Evolutionary conservation across 2,888 invertebrate species (phyloP).

Genomic region (Drosophila atroscutellata): DNA sequence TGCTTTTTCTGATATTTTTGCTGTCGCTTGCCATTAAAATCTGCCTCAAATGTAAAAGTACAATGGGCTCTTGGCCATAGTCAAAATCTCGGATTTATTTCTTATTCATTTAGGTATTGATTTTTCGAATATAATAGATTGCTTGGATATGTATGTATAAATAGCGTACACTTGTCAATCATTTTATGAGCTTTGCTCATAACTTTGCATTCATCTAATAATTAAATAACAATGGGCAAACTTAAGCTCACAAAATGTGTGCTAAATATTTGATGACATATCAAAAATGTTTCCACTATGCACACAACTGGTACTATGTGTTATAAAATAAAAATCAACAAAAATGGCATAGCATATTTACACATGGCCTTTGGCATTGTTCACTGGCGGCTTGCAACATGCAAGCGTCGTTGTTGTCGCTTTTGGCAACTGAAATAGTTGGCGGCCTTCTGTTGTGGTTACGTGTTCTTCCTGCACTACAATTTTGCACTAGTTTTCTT

Average conservation of each 20-base stretch:
- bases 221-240: neutral
- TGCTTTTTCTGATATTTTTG: conserved; percentile 15
- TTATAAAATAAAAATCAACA: conserved; percentile 8
- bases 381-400: conserved; percentile 58
- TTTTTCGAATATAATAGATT: neutral
- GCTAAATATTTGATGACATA: conserved; percentile 17
- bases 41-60: conserved; percentile 25
- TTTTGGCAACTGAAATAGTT: conserved; percentile 77
- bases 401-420: conserved; percentile 43
- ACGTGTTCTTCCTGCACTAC: conserved; percentile 60
- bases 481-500: conserved; percentile 41
- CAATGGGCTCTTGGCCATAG: conserved; percentile 13
- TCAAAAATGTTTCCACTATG: conserved; percentile 51
- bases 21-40: conserved; percentile 42
- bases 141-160: neutral
- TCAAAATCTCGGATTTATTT: neutral
- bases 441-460: conserved; percentile 73
- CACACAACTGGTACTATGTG: conserved; percentile 41
- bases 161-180: neutral
- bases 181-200: neutral
- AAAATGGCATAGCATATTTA: conserved; percentile 69
- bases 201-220: neutral
- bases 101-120: neutral
- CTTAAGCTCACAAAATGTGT: neutral
- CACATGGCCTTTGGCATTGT: conserved; percentile 78